phyloP scores from a whole-genome alignment of 2,888 invertebrate genomes.

The Hydraecia micacea region DNA sequence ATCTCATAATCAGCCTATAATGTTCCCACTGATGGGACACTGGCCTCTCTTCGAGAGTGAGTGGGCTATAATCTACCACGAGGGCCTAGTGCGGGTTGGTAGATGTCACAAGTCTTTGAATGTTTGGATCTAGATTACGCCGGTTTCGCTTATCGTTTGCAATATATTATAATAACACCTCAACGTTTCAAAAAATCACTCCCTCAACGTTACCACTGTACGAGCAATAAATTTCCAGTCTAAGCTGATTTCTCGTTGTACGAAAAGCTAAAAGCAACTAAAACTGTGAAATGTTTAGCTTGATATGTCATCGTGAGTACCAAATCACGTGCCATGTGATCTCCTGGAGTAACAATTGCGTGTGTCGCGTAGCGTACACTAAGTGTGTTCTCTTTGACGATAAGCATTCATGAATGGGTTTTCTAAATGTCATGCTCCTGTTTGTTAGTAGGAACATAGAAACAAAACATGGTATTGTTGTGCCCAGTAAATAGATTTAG shows the following conservation, averaged over 20 bases:
- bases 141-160: background rate
- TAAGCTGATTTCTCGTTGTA: no score
- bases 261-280: no score
- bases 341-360: conserved; percentile 37
- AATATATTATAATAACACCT: background rate
- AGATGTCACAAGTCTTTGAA: background rate
- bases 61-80: background rate
- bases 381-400: conserved; percentile 45
- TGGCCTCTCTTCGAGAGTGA: background rate
- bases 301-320: background rate
- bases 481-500: conserved; percentile 18
- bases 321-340: conserved; percentile 37
- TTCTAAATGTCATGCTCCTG: conserved; percentile 30
- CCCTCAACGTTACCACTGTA: conserved; percentile 4
- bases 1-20: background rate
- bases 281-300: no score
- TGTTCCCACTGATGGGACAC: background rate
- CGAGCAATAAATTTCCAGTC: no score
- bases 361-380: conserved; percentile 46
- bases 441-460: conserved; percentile 8
- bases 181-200: background rate
- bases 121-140: background rate
- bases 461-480: conserved; percentile 26
- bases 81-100: background rate
- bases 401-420: conserved; percentile 60